Evolutionary conservation across 2,888 invertebrate genomes (phyloP).

Genomic region (Stenchaetothrips biformis): DNA sequence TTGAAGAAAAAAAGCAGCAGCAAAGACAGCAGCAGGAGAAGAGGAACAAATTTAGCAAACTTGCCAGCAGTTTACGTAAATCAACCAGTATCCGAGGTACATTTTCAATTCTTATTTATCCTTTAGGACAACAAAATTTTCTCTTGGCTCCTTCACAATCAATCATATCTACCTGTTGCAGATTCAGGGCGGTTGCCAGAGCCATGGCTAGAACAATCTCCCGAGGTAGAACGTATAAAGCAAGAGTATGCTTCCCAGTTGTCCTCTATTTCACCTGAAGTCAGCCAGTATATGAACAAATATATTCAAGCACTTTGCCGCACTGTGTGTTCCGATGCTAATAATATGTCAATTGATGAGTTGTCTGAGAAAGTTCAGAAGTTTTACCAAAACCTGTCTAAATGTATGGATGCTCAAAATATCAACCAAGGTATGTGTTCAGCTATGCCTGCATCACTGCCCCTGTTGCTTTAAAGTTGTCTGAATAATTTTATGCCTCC

Average conservation of each 20-base stretch:
- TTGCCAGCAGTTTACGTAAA: conserved; percentile 67
- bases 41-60: conserved; percentile 68
- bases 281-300: conserved; percentile 61
- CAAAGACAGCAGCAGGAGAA: conserved; percentile 74
- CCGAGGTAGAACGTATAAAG: conserved; percentile 43
- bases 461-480: conserved; percentile 25
- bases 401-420: conserved; percentile 62
- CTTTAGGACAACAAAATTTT: background rate
- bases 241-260: conserved; percentile 50
- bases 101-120: background rate
- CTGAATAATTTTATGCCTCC: conserved; percentile 2
- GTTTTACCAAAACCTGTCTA: conserved; percentile 71
- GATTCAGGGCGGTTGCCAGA: conserved; percentile 47
- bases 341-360: conserved; percentile 66
- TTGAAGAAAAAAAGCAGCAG: conserved; percentile 79
- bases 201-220: conserved; percentile 45
- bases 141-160: background rate
- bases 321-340: conserved; percentile 44
- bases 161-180: conserved; percentile 37
- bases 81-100: conserved; percentile 58
- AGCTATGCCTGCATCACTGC: background rate
- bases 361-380: conserved; percentile 86
- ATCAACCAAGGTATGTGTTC: conserved; percentile 52
- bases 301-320: conserved; percentile 63
- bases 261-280: conserved; percentile 43